A percentile compares a stretch with the other conserved stretches of the same genome.
These are phyloP conservation scores for Parotia lawesii DNA, from an alignment of 2,113 vertebrate species.

Conservation along the genomic window DNA sequence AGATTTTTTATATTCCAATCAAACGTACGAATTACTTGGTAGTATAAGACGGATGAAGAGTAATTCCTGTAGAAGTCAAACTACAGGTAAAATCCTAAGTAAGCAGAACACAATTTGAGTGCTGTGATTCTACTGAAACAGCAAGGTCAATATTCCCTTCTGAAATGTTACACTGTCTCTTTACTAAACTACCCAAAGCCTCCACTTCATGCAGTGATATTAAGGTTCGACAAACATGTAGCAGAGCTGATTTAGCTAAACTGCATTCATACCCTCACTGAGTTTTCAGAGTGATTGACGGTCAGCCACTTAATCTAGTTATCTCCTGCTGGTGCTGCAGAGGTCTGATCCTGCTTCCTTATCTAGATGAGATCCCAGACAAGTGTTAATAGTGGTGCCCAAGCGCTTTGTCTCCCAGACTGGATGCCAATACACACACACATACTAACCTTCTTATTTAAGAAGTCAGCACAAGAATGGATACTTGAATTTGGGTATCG, in stretches of 20 bases:
- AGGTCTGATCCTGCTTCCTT: background rate
- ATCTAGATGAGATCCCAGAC: background rate
- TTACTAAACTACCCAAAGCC: background rate
- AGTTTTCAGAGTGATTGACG: background rate
- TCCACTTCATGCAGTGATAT: background rate
- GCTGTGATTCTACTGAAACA: background rate
- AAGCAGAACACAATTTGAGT: background rate
- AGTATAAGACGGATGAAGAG: background rate
- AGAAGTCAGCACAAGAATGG: background rate
- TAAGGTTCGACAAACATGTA: background rate
- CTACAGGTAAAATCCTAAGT: background rate
- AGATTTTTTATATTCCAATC: background rate
- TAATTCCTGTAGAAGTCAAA: background rate
- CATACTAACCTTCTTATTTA: background rate
- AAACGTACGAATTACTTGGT: background rate
- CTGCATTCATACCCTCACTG: fast-evolving
- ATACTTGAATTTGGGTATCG: background rate
- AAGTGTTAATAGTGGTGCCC: background rate
- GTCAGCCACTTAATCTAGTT: background rate
- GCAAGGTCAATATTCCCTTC: background rate
- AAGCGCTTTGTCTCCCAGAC: background rate
- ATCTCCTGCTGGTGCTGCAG: background rate
- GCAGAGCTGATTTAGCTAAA: background rate
- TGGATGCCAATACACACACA: background rate
- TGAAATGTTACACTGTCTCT: background rate